phyloP scores from a whole-genome alignment of 2,113 vertebrate species.

The Sminthopsis crassicaudata region DNA sequence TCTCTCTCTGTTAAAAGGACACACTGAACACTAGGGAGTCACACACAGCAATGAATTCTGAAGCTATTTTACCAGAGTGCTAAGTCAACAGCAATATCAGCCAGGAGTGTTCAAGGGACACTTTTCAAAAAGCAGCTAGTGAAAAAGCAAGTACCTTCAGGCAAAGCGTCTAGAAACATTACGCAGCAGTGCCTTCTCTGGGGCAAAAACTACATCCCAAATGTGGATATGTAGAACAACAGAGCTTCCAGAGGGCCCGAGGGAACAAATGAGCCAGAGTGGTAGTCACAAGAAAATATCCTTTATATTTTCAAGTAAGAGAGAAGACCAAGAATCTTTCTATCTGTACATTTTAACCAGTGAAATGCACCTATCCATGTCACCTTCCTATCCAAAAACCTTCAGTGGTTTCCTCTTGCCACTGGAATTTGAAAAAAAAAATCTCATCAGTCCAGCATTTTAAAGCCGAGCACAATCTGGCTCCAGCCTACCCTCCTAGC shows the following conservation, averaged over 20 bases:
- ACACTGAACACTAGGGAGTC: constrained; percentile 40
- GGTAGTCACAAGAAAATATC: neutral
- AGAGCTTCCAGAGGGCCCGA: neutral
- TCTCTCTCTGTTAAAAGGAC: constrained; percentile 33
- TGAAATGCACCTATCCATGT: neutral
- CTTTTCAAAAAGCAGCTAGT: constrained; percentile 23
- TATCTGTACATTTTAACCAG: neutral
- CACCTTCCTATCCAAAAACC: neutral
- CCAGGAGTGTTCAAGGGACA: constrained; percentile 2
- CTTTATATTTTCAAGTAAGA: constrained; percentile 10
- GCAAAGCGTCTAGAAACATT: neutral
- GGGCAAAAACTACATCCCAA: constrained; percentile 17
- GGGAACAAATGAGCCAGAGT: neutral
- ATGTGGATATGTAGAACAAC: neutral
- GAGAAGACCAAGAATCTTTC: neutral
- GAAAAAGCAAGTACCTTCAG: constrained; percentile 30
- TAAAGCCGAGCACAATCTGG: neutral
- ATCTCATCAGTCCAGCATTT: neutral
- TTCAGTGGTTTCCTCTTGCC: neutral
- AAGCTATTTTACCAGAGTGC: constrained; percentile 27
- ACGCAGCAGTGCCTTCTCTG: constrained; percentile 25
- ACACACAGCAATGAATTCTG: constrained; percentile 23
- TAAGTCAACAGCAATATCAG: constrained; percentile 48
- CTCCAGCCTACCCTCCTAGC: neutral
- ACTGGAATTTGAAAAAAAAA: neutral